Evolutionary conservation across 2,113 vertebrate genomes (phyloP).

Genomic region (Carassius auratus): DNA sequence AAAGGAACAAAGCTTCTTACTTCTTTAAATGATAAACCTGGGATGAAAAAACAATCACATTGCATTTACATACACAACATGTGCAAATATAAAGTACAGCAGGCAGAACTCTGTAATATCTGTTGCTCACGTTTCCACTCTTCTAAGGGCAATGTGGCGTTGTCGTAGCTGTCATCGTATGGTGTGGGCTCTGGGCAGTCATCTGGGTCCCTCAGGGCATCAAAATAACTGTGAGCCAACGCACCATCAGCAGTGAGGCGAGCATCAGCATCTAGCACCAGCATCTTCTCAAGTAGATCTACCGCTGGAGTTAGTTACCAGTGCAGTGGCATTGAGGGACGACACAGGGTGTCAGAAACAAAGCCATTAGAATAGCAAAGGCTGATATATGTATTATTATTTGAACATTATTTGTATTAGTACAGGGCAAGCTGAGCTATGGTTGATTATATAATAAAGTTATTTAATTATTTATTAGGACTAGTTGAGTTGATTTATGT

Average conservation of each 20-base stretch:
- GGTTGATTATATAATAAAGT: neutral
- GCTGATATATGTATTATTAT: neutral
- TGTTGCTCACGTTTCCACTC: conserved; percentile 89
- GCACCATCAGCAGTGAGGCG: conserved; percentile 85
- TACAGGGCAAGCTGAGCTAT: neutral
- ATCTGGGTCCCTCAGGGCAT: conserved; percentile 83
- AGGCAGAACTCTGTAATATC: neutral
- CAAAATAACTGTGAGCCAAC: conserved; percentile 88
- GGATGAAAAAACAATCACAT: neutral
- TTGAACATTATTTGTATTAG: neutral
- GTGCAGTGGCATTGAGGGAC: neutral
- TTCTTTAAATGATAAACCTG: conserved; percentile 91
- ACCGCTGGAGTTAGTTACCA: conserved; percentile 71
- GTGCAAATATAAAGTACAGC: neutral
- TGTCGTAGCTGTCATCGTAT: conserved; percentile 88
- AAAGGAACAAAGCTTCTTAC: conserved; percentile 90
- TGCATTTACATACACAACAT: neutral
- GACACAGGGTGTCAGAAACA: conserved; percentile 17
- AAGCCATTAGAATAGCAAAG: neutral
- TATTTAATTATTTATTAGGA: neutral
- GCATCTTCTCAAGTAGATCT: conserved; percentile 92
- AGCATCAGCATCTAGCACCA: conserved; percentile 90
- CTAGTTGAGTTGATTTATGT: neutral
- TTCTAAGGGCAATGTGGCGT: conserved; percentile 83
- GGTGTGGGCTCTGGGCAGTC: conserved; percentile 85